Percentiles rank a stretch among this genome's conserved stretches.
Conservation (phyloP, 2,888 invertebrate genomes). For the Malthinus flaveolus region DNA sequence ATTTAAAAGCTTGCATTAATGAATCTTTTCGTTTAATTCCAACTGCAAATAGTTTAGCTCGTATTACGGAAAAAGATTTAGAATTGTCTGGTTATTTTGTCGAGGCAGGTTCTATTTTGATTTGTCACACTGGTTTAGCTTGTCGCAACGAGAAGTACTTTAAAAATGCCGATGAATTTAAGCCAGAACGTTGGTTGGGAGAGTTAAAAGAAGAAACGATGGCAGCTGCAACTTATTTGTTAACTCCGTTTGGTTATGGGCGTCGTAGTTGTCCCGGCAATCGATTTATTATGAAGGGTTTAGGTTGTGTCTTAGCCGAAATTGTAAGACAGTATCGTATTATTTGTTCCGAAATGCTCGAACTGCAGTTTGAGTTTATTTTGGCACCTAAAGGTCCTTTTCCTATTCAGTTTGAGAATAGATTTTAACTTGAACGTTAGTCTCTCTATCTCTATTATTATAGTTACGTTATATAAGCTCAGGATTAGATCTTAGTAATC, state of each 20-base stretch:
- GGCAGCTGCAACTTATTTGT: constrained; percentile 63
- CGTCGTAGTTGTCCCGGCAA: constrained; percentile 84
- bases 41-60: constrained; percentile 77
- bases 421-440: constrained; percentile 1
- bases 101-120: constrained; percentile 74
- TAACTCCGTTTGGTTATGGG: constrained; percentile 81
- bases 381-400: constrained; percentile 77
- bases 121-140: constrained; percentile 83
- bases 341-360: constrained; percentile 67
- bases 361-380: constrained; percentile 80
- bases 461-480: too few species aligned
- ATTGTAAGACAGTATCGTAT: constrained; percentile 68
- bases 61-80: constrained; percentile 74
- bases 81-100: constrained; percentile 67
- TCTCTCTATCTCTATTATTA: too few species aligned
- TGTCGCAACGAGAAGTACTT: constrained; percentile 78
- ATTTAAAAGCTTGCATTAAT: constrained; percentile 75
- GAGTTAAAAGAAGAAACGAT: constrained; percentile 46
- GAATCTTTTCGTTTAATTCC: constrained; percentile 78
- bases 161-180: constrained; percentile 67
- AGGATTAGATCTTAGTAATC: too few species aligned
- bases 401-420: constrained; percentile 65
- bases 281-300: constrained; percentile 77
- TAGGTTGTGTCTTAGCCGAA: constrained; percentile 74
- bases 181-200: constrained; percentile 78